Evolutionary conservation across 2,113 vertebrate species (phyloP), one percentile per base, ranked within the genome.

Genomic region (Phoxinus phoxinus): DNA sequence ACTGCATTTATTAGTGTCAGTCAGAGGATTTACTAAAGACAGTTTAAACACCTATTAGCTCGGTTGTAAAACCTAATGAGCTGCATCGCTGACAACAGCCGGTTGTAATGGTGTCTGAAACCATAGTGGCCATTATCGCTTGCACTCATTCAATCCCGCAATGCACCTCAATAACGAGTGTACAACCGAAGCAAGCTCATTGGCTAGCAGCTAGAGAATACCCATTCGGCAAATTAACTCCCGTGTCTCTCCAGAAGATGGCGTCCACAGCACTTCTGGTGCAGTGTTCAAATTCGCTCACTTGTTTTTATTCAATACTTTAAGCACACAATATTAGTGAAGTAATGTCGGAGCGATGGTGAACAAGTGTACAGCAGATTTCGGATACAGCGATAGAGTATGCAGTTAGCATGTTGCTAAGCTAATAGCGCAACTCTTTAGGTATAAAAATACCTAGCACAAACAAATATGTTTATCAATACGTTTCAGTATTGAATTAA

Each of bases 11-110:
- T 32, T 23, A 35, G 44, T 83, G 74, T 44, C 71, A 83, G 27
- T 84, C 65, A 75, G 25, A 56, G 25, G 13, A 10, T 78, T 65
- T 81, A 63, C 73, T 53, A 53, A 19, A 83, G 21, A 83, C 7
- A 27, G 44, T 61, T 48, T 19, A 51, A 21, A 65, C 21, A 32
- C 10, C 46, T 23, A 59, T 23, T 69, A 53, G 15, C 35, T 73
- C 21, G n/a, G 69, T n/a, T 72, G 5, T 13, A 41, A 73, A 73
- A 44, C 71, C 41, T 41, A 71, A 23, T 71, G 4, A 71, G 67
- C 67, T 73, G 71, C 71, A 41, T 73, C 23, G 6, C 41, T 15
- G 23, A 73, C 71, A 46, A 73, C 17, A 56, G 51, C 19, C 21
- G 3, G 6, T 23, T 73, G 69, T 44, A 73, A 73, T 73, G 35